Evolutionary conservation across 2,113 vertebrate species (phyloP).

Genomic region (Dicaeum eximium): DNA sequence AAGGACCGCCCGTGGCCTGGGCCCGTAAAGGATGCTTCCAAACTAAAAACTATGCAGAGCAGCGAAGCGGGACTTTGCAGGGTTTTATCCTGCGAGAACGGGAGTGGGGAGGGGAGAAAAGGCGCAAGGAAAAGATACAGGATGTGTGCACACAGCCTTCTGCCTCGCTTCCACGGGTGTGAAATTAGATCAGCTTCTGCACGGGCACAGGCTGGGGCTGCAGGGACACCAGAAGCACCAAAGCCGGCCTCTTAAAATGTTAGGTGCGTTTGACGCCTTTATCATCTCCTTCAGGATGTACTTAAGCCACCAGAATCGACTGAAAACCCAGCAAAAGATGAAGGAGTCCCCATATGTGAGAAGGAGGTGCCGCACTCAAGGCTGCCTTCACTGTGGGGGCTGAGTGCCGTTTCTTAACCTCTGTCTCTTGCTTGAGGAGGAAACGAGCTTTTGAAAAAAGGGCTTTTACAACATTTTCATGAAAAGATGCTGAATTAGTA

Average conservation of each 20-base stretch:
- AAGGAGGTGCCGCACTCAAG: neutral
- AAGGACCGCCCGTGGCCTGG: neutral
- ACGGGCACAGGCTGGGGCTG: neutral
- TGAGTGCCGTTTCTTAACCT: accelerated
- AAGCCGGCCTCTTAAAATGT: neutral
- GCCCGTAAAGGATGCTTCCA: neutral
- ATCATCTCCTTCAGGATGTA: neutral
- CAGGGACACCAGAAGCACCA: neutral
- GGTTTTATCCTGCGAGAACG: neutral
- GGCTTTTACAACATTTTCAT: neutral
- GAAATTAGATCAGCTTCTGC: neutral
- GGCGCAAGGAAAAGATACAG: too few species aligned
- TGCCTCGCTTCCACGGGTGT: neutral
- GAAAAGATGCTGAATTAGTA: neutral
- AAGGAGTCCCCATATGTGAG: neutral
- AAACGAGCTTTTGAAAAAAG: neutral
- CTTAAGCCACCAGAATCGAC: neutral
- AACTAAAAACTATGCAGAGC: accelerated
- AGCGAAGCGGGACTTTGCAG: accelerated
- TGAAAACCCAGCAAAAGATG: neutral
- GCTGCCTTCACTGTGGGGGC: accelerated
- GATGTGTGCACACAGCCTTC: neutral
- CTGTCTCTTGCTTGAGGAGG: neutral
- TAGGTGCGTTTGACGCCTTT: neutral
- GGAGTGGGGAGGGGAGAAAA: neutral